Evolutionary conservation across 2,888 invertebrate species (phyloP).

Genomic region (Cephus pulcher): DNA sequence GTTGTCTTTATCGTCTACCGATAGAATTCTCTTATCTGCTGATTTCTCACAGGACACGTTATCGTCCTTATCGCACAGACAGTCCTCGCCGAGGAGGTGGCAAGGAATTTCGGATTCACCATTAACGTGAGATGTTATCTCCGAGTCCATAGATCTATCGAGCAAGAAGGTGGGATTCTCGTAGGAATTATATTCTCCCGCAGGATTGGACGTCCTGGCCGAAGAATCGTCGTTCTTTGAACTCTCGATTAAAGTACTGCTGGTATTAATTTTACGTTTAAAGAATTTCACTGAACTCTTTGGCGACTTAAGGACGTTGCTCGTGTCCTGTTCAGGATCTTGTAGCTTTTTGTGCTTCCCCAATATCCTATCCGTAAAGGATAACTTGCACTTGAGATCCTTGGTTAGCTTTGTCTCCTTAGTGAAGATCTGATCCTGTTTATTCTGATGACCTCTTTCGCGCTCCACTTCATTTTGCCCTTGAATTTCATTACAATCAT

Average conservation of each 20-base stretch:
- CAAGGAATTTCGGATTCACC: slow-evolving; percentile 50
- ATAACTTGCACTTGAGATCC: slow-evolving; percentile 51
- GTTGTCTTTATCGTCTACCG: background rate
- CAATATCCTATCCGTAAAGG: slow-evolving; percentile 41
- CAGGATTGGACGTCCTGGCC: background rate
- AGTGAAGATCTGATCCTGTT: background rate
- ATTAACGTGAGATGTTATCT: background rate
- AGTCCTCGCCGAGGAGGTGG: slow-evolving; percentile 18
- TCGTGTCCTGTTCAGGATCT: background rate
- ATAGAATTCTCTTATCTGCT: background rate
- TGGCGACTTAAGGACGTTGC: background rate
- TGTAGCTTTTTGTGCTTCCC: slow-evolving; percentile 23
- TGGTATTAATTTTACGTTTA: background rate
- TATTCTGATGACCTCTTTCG: background rate
- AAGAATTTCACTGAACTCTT: background rate
- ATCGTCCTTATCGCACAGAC: background rate
- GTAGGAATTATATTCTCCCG: slow-evolving; percentile 40
- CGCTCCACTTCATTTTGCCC: background rate
- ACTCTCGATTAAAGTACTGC: background rate
- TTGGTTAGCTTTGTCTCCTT: slow-evolving; percentile 30
- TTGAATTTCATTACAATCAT: slow-evolving; percentile 16
- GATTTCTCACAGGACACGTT: background rate
- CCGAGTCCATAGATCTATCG: slow-evolving; percentile 47
- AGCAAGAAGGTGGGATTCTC: slow-evolving; percentile 60
- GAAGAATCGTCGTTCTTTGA: background rate